Base-by-base conservation (phyloP, 2,888 invertebrate genomes). In the Adelphocoris suturalis region DNA sequence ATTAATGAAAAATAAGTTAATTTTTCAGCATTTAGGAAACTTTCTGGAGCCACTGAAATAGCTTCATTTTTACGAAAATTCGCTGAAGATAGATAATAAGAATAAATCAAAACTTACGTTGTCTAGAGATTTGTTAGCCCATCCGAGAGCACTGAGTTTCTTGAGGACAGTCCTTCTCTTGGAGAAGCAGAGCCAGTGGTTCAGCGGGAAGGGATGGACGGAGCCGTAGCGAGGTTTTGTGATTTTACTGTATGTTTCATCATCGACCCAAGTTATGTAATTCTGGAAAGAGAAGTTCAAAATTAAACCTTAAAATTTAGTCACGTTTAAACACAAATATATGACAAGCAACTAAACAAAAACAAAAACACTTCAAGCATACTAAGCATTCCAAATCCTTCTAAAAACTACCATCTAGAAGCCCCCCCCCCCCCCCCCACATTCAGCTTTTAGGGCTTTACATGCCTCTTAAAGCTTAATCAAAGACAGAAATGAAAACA, bases 141-240 rank as follows among this genome's bases (percentile, higher is more conserved):
- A 99, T 75, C 96, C 96, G 90, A 97, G 94, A 0, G 97, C 96
- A 91, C 95, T 96, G 13, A 99, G 94, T 91, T 96, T 94, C 91
- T 96, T 96, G 11, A 95, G 94, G 0, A 97, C 95, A 91, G 95
- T 94, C 92, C 95, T 94, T 76, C 96, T 94, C 93, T 98, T 98
- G 61, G 95, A 94, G 93, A 96, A 95, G 0, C 97, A 98, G 92
- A 98, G 95, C 55, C 98, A 94, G 92, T 95, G 94, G 93, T 97
- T 97, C 5, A 99, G 93, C 0, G 99, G 99, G 97, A 98, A 99
- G 0, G 98, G 97, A 94, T 97, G 98, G 2, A 97, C 97, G 0
- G 97, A 97, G 0, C 98, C 97, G 93, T 98, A 97, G 9, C 99
- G 95, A 0, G 95, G 95, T 90, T 96, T 96, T 0, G 99, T 99